Conservation (phyloP, 1,140 invertebrate species). For the Scaptomyza montana region DNA sequence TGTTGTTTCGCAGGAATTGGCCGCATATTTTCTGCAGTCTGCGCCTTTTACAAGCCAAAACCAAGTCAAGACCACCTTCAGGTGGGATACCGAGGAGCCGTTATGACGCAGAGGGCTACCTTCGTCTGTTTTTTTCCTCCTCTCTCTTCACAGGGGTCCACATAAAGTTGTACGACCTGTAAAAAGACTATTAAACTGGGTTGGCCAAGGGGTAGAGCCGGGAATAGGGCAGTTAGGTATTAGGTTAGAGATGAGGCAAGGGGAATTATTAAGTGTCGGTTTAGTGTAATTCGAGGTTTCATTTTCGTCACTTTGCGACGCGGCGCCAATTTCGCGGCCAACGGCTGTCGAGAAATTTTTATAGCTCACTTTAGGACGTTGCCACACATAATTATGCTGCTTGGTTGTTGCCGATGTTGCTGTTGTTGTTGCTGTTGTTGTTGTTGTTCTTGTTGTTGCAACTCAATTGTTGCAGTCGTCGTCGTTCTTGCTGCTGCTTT, state of each 20-base stretch:
- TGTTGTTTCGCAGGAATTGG: constrained; percentile 48
- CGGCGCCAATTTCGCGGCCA: constrained; percentile 56
- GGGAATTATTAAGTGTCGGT: constrained; percentile 80
- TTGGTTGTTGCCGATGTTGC: constrained; percentile 18
- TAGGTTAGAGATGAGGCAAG: background rate
- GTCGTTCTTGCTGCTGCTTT: constrained; percentile 37
- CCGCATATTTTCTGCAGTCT: constrained; percentile 41
- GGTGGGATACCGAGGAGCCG: background rate
- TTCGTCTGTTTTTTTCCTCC: constrained; percentile 9
- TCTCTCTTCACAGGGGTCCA: constrained; percentile 32
- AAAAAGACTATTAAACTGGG: constrained; percentile 81
- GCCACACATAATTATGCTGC: constrained; percentile 68
- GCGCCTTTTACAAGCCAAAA: constrained; percentile 6
- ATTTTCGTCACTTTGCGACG: constrained; percentile 77
- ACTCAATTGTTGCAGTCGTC: constrained; percentile 37
- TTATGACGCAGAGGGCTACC: background rate
- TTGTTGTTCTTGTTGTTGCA: constrained; percentile 21
- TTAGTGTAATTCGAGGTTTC: constrained; percentile 82
- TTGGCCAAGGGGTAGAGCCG: constrained; percentile 23
- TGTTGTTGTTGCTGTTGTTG: constrained; percentile 24
- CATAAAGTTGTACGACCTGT: constrained; percentile 80
- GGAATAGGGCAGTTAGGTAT: background rate
- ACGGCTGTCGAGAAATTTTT: constrained; percentile 55
- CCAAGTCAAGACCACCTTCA: background rate
- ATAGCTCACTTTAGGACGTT: constrained; percentile 43